Percentiles rank a stretch among this genome's conserved stretches.
Conservation (phyloP, 2,113 vertebrate genomes). For the Oreotrochilus melanogaster region DNA sequence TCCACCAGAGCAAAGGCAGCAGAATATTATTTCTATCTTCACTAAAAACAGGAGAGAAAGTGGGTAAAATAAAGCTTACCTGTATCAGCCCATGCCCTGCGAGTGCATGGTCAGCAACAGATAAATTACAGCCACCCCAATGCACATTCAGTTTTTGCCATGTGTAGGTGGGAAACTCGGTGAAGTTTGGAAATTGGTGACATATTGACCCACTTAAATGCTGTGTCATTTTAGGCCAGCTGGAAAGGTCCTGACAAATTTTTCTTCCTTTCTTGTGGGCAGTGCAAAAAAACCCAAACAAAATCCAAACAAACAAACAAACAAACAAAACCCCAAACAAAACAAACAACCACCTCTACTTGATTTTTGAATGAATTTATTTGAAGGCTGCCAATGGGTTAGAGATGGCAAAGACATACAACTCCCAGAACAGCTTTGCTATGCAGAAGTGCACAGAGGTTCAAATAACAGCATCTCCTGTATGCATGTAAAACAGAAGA, state of each 20-base stretch:
- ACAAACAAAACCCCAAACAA: no score
- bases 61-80: not conserved
- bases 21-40: not conserved
- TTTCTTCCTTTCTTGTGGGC: not conserved
- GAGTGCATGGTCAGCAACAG: not conserved
- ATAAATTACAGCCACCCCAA: not conserved
- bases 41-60: not conserved
- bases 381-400: not conserved
- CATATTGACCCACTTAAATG: not conserved
- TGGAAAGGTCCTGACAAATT: not conserved
- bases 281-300: no score
- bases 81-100: not conserved
- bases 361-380: fast-evolving
- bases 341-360: not conserved
- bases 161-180: fast-evolving
- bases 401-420: not conserved
- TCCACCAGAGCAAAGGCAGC: not conserved
- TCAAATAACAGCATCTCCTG: not conserved
- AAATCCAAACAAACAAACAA: no score
- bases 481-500: not conserved
- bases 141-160: not conserved
- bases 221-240: not conserved
- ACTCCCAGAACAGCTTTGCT: not conserved
- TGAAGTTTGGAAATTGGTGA: not conserved
- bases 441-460: not conserved